These are phyloP conservation scores for Melanostoma mellinum DNA, from an alignment of 2,888 invertebrate species.

Conservation along the genomic window DNA sequence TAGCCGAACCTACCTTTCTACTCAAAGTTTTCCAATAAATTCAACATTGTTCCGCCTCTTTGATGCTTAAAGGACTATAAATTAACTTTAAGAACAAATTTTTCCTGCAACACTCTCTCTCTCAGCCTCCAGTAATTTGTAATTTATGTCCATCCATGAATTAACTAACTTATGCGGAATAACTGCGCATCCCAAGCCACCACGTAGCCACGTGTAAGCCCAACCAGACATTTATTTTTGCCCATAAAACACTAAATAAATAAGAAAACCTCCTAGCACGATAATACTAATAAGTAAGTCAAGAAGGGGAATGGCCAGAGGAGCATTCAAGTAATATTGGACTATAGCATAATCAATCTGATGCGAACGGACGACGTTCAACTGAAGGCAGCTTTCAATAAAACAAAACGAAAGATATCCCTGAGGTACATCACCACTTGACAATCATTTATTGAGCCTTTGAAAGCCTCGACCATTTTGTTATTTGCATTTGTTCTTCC, in stretches of 20 bases:
- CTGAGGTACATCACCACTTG: neutral
- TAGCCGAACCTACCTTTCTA: constrained; percentile 4
- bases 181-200: constrained; percentile 30
- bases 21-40: constrained; percentile 49
- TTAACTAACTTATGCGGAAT: constrained; percentile 63
- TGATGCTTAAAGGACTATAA: constrained; percentile 37
- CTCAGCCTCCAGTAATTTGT: neutral
- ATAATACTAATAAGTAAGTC: neutral
- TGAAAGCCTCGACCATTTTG: constrained; percentile 27
- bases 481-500: constrained; percentile 24
- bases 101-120: too few relatives aligned
- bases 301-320: neutral
- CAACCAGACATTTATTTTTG: constrained; percentile 49
- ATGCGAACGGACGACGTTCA: neutral
- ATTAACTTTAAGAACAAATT: constrained; percentile 47
- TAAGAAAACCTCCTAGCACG: constrained; percentile 7
- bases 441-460: constrained; percentile 4
- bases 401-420: constrained; percentile 6
- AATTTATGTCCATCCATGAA: constrained; percentile 58
- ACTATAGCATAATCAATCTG: constrained; percentile 12
- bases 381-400: neutral
- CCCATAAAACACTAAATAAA: constrained; percentile 59
- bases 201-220: constrained; percentile 53
- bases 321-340: neutral
- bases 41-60: constrained; percentile 41